Evolutionary conservation across 2,797 vertebrate species (phyloP).

Genomic region (Dicrostonyx torquatus): DNA sequence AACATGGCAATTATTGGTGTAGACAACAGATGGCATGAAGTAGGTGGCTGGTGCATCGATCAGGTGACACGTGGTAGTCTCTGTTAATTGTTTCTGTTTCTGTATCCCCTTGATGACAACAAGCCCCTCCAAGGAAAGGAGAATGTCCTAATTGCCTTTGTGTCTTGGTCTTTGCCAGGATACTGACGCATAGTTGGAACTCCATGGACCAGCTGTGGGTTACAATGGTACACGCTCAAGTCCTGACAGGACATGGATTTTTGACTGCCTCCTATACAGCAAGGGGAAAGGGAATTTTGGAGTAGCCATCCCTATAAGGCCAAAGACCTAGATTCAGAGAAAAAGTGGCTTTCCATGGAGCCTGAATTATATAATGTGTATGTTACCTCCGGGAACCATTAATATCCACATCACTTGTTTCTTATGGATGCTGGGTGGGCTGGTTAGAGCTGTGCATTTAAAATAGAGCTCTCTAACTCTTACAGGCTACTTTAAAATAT

Average conservation of each 20-base stretch:
- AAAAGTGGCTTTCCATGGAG: slow-evolving; percentile 3
- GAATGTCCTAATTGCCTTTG: background rate
- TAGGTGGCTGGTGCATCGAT: no score
- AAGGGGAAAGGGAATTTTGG: background rate
- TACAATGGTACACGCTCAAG: background rate
- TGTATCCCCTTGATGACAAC: background rate
- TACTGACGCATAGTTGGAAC: background rate
- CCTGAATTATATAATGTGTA: background rate
- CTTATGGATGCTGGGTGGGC: background rate
- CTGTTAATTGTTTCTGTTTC: background rate
- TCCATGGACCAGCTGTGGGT: background rate
- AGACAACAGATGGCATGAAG: background rate
- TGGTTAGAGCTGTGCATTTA: background rate
- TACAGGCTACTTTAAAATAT: background rate
- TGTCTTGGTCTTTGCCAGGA: background rate
- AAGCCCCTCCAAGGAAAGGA: background rate
- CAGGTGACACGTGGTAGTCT: background rate
- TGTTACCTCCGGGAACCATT: background rate
- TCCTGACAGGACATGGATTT: background rate
- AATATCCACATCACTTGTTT: slow-evolving; percentile 12
- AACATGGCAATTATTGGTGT: no score
- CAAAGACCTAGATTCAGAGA: background rate
- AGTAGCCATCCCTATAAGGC: background rate
- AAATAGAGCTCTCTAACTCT: slow-evolving; percentile 40
- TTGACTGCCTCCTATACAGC: background rate